phyloP scores from a whole-genome alignment of 2,888 invertebrate genomes.

The Pammene aurita region DNA sequence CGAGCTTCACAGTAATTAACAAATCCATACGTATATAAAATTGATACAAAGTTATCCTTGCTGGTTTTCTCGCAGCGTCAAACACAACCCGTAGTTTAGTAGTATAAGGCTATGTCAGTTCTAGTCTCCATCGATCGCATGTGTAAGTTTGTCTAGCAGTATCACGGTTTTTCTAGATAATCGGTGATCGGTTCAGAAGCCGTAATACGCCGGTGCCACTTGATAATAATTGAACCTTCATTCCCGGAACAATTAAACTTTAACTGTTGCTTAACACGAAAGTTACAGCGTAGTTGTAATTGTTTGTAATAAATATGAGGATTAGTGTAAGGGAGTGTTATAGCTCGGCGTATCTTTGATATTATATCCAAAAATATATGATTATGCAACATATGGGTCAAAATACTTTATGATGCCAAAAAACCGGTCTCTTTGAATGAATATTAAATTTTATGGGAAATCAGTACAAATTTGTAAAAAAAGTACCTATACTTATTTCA shows the following conservation, averaged over 20 bases:
- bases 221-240: constrained; percentile 57
- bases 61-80: neutral
- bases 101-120: neutral
- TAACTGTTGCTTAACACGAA: constrained; percentile 56
- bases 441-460: no score
- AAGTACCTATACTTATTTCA: no score
- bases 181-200: constrained; percentile 75
- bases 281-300: constrained; percentile 32
- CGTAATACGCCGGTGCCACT: constrained; percentile 64
- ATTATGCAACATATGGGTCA: neutral
- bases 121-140: neutral
- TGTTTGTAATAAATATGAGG: constrained; percentile 33
- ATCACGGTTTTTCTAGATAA: constrained; percentile 73
- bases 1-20: constrained; percentile 27
- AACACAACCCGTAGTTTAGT: constrained; percentile 1
- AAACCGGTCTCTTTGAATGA: no score
- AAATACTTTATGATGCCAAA: no score
- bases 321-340: neutral
- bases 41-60: constrained; percentile 12
- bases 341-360: constrained; percentile 27
- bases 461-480: no score
- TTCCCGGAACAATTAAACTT: constrained; percentile 50
- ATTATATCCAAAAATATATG: neutral
- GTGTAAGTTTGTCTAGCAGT: constrained; percentile 48
- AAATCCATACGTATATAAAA: constrained; percentile 20